Evolutionary conservation across 2,888 invertebrate species (phyloP).

Genomic region (Lutraria lutraria): DNA sequence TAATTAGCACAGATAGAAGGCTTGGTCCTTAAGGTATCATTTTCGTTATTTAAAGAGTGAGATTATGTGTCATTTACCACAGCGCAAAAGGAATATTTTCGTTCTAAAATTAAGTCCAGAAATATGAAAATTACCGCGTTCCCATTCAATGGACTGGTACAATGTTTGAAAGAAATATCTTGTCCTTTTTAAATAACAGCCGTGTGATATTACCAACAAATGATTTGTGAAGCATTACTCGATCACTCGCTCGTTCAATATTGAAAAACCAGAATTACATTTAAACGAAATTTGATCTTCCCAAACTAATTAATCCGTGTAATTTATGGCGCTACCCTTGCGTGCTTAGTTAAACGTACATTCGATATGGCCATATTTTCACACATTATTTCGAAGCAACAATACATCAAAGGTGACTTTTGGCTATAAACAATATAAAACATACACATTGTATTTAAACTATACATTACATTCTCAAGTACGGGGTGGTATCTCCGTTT

Average conservation of each 20-base stretch:
- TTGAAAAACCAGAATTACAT: conserved; percentile 45
- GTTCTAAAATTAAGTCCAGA: conserved; percentile 2
- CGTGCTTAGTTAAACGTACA: conserved; percentile 60
- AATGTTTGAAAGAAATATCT: conserved; percentile 22
- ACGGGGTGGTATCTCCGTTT: conserved; percentile 50
- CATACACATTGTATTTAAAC: conserved; percentile 46
- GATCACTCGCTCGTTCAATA: conserved; percentile 44
- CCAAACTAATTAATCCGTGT: conserved; percentile 52
- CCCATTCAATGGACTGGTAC: background rate
- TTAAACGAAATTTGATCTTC: conserved; percentile 44
- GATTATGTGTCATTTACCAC: background rate
- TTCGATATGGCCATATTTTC: conserved; percentile 61
- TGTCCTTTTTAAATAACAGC: conserved; percentile 21
- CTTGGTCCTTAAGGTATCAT: background rate
- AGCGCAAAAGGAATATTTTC: background rate
- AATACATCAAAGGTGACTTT: conserved; percentile 60
- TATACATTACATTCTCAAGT: conserved; percentile 44
- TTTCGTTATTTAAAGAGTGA: background rate
- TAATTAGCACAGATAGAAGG: background rate
- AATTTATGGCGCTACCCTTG: conserved; percentile 56
- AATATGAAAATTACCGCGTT: conserved; percentile 24
- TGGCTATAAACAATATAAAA: conserved; percentile 57
- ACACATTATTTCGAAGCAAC: conserved; percentile 56
- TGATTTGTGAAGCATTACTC: conserved; percentile 32
- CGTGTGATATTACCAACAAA: conserved; percentile 44